Conservation (phyloP, 2,888 invertebrate genomes). For the Eurytoma californica region DNA sequence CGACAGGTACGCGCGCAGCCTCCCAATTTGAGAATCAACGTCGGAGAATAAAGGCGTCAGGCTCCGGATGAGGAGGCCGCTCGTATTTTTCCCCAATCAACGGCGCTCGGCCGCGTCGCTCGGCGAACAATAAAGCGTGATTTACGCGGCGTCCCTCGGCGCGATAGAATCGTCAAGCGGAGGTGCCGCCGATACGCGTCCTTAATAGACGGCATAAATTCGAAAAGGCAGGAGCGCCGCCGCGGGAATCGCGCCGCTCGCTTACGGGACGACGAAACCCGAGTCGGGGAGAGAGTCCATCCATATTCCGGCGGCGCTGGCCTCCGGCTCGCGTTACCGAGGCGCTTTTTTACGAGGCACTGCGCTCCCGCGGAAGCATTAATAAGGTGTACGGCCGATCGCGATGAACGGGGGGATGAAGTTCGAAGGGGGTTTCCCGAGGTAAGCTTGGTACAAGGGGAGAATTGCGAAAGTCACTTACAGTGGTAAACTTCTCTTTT, state of each 20-base stretch:
- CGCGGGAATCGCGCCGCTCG: conserved; percentile 22
- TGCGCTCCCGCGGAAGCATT: background rate
- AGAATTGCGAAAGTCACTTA: no score
- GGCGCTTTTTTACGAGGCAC: conserved; percentile 16
- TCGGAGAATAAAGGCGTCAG: no score
- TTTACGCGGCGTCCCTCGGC: background rate
- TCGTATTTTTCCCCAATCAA: no score
- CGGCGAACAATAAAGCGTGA: background rate
- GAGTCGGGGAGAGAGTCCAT: conserved; percentile 37
- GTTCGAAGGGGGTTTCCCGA: no score
- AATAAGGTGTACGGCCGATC: no score
- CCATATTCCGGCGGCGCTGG: conserved; percentile 27
- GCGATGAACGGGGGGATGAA: no score
- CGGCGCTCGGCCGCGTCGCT: no score
- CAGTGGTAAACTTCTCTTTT: no score
- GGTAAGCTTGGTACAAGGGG: no score
- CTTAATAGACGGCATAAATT: conserved; percentile 50
- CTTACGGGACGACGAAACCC: conserved; percentile 34
- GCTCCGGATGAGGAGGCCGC: no score
- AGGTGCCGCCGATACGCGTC: conserved; percentile 34
- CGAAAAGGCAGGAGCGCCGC: conserved; percentile 18
- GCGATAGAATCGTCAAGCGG: conserved; percentile 48
- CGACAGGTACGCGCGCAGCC: no score
- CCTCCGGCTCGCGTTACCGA: conserved; percentile 38
- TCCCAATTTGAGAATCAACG: no score